phyloP scores from a whole-genome alignment of 2,113 vertebrate genomes.

The Isurus oxyrinchus region DNA sequence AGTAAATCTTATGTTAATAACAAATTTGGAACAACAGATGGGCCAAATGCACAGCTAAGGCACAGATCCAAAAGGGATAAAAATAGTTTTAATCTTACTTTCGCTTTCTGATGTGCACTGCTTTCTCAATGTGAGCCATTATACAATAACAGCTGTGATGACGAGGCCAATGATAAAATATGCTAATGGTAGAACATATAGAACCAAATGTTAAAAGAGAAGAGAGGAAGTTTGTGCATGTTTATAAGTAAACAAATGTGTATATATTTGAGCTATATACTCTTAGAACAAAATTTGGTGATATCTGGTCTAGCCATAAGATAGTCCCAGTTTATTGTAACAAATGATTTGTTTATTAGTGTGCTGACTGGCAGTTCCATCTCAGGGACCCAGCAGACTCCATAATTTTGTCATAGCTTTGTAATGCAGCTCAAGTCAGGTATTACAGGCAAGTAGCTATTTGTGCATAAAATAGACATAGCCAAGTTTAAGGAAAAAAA shows the following conservation, averaged over 20 bases:
- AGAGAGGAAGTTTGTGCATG: neutral
- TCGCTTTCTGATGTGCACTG: neutral
- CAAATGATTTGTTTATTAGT: neutral
- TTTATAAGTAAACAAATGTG: neutral
- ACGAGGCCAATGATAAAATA: neutral
- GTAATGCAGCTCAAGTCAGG: neutral
- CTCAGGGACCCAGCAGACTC: neutral
- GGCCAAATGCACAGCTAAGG: neutral
- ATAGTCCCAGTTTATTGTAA: neutral
- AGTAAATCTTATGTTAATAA: neutral
- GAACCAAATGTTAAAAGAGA: neutral
- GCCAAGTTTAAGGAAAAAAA: neutral
- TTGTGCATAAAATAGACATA: neutral
- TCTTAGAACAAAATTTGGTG: neutral
- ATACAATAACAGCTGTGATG: neutral
- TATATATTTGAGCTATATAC: neutral
- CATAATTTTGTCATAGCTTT: neutral
- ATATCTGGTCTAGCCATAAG: neutral
- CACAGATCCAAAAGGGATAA: neutral
- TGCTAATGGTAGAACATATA: neutral
- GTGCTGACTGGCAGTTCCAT: neutral
- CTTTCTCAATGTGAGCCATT: neutral
- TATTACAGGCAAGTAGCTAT: neutral
- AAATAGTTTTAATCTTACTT: neutral
- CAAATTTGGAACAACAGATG: neutral